A percentile compares a stretch with the other conserved stretches of the same genome.
These are phyloP conservation scores for Vireo altiloquus DNA, from an alignment of 2,113 vertebrate genomes.

Conservation along the genomic window DNA sequence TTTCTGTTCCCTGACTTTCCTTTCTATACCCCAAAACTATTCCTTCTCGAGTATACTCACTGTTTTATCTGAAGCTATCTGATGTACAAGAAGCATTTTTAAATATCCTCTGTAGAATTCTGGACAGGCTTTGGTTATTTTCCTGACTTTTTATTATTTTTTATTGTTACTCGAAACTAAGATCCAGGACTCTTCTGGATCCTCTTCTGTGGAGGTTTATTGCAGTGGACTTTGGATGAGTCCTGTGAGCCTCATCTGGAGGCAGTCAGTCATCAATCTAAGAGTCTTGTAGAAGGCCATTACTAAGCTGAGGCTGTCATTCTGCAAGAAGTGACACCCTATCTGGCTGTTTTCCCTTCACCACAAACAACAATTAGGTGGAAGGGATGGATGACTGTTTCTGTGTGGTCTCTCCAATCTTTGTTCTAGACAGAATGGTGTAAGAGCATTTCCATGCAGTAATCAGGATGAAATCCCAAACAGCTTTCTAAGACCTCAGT, in stretches of 20 bases:
- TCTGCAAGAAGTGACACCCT: neutral
- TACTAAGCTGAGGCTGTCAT: neutral
- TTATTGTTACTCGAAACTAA: neutral
- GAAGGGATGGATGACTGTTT: neutral
- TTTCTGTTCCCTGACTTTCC: neutral
- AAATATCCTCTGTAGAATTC: neutral
- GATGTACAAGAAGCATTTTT: neutral
- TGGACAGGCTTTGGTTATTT: neutral
- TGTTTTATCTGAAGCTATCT: neutral
- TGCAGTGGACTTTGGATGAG: neutral
- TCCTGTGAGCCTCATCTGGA: neutral
- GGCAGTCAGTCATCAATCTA: neutral
- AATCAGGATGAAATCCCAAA: slow-evolving; percentile 13
- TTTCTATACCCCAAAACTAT: neutral
- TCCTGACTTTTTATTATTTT: neutral
- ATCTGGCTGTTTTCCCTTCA: neutral
- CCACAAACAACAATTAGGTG: neutral
- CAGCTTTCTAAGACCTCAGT: neutral
- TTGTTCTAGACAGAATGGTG: neutral
- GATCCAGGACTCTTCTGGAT: neutral
- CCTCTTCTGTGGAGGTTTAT: neutral
- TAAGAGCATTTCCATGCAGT: neutral
- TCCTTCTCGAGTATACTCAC: neutral
- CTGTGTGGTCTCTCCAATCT: neutral
- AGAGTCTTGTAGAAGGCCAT: neutral